Evolutionary conservation across 2,888 invertebrate genomes (phyloP).

Genomic region (Cryptosula pallasiana): DNA sequence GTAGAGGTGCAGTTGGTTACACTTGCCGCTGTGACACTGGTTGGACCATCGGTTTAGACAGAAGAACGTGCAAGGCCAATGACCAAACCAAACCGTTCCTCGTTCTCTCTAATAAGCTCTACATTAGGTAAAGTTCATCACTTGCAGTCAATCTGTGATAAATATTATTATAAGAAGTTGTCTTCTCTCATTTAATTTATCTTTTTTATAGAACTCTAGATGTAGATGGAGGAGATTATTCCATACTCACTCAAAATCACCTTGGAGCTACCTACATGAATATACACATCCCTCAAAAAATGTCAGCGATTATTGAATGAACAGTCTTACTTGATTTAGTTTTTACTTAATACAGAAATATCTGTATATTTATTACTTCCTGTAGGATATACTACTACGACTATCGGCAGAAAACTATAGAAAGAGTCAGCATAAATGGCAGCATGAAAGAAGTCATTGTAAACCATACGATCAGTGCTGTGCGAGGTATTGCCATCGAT

Average conservation of each 20-base stretch:
- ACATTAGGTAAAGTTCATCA: background rate
- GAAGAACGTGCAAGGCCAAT: slow-evolving; percentile 4
- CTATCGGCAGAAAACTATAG: slow-evolving; percentile 33
- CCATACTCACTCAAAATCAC: slow-evolving; percentile 6
- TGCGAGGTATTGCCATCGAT: slow-evolving; percentile 46
- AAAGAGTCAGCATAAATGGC: slow-evolving; percentile 51
- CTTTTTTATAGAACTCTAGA: slow-evolving; percentile 9
- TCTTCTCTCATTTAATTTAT: too few relatives aligned
- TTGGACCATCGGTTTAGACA: background rate
- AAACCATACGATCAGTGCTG: slow-evolving; percentile 36
- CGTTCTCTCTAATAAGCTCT: background rate
- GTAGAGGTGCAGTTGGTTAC: slow-evolving; percentile 72
- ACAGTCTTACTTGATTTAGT: too few relatives aligned
- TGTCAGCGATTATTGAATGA: background rate
- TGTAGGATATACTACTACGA: slow-evolving; percentile 22
- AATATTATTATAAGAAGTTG: too few relatives aligned
- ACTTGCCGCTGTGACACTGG: slow-evolving; percentile 84
- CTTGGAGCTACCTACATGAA: slow-evolving; percentile 17
- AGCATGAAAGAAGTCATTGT: slow-evolving; percentile 39
- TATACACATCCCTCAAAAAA: background rate
- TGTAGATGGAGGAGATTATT: slow-evolving; percentile 12
- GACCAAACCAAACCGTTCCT: slow-evolving; percentile 4
- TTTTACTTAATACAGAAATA: too few relatives aligned
- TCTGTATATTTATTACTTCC: too few relatives aligned
- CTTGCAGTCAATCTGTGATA: too few relatives aligned